A percentile compares a stretch with the other conserved stretches of the same genome.
These are phyloP conservation scores for Acrossocheilus wenchowensis DNA, from an alignment of 2,797 vertebrate species.

Conservation along the genomic window DNA sequence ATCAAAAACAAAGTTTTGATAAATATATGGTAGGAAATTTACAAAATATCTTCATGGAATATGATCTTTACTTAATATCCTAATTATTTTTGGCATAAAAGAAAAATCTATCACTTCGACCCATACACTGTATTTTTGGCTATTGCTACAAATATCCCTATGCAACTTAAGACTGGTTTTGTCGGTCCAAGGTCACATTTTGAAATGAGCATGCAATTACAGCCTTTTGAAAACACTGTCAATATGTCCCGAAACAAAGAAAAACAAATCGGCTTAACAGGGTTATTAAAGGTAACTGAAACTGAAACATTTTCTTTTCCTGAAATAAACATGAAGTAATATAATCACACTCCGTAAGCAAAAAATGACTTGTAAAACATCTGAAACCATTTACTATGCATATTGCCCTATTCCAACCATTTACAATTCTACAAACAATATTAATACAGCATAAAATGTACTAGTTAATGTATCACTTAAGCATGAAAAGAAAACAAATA, in stretches of 20 bases:
- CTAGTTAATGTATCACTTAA: background rate
- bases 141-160: too few species aligned
- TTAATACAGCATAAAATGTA: background rate
- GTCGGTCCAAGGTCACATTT: background rate
- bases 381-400: constrained; percentile 69
- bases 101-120: too few species aligned
- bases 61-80: too few species aligned
- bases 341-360: constrained; percentile 57
- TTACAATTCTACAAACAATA: background rate
- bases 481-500: background rate
- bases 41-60: too few species aligned
- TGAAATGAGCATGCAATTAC: constrained; percentile 12
- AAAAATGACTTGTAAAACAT: constrained; percentile 68
- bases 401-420: background rate
- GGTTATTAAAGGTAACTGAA: background rate
- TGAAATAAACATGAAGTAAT: background rate
- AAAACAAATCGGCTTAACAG: background rate
- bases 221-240: background rate
- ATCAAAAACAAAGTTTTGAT: too few species aligned
- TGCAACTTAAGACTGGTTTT: too few species aligned
- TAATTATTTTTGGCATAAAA: too few species aligned
- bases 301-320: background rate
- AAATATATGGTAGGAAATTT: too few species aligned
- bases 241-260: background rate
- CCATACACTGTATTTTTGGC: too few species aligned